phyloP scores from a whole-genome alignment of 2,113 vertebrate genomes.

The Phasianus colchicus region DNA sequence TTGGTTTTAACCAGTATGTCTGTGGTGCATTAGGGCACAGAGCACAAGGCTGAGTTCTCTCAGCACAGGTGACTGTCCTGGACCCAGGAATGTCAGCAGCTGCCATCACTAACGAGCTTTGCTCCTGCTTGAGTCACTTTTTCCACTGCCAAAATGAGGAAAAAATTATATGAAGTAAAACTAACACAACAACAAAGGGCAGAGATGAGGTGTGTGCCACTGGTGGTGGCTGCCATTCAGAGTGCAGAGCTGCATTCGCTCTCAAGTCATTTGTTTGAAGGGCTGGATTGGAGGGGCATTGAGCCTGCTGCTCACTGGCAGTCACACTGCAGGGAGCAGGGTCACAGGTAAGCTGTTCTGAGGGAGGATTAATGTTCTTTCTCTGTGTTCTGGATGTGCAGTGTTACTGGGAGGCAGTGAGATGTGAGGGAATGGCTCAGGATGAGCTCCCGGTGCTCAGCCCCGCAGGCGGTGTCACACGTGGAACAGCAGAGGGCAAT shows the following conservation, averaged over 20 bases:
- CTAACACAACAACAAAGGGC: neutral
- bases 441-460: neutral
- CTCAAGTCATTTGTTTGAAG: neutral
- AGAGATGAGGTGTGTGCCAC: rapidly evolving
- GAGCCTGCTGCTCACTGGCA: rapidly evolving
- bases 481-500: neutral
- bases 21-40: rapidly evolving
- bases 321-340: rapidly evolving
- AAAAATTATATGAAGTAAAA: neutral
- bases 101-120: neutral
- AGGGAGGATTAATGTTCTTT: neutral
- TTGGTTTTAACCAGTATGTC: neutral
- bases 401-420: rapidly evolving
- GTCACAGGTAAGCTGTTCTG: neutral
- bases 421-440: neutral
- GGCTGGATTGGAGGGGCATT: neutral
- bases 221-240: neutral
- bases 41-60: neutral
- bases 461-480: rapidly evolving
- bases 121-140: neutral
- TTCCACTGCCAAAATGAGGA: neutral
- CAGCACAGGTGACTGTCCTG: rapidly evolving
- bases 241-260: neutral
- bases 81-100: neutral
- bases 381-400: neutral